Conservation (phyloP, 2,113 vertebrate genomes). For the Corythornis cristatus region DNA sequence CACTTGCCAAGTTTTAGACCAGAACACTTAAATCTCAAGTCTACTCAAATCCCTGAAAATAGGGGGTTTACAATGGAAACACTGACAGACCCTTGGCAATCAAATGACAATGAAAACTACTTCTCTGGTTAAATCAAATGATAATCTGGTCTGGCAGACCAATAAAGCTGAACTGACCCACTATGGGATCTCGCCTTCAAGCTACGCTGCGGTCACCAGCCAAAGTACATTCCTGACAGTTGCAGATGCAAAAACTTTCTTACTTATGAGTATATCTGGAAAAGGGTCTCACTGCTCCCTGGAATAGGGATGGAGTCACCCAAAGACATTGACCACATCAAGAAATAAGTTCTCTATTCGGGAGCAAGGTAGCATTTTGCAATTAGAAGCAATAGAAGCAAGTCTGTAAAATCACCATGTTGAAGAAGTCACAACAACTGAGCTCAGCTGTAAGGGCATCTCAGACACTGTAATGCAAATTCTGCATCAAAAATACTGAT, state of each 20-base stretch:
- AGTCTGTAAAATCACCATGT: fast-evolving
- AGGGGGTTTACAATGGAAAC: slow-evolving; percentile 75
- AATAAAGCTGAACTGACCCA: slow-evolving; percentile 26
- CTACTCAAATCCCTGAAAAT: slow-evolving; percentile 74
- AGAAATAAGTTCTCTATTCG: background rate
- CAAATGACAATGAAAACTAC: slow-evolving; percentile 55
- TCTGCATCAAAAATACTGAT: background rate
- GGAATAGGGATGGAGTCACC: background rate
- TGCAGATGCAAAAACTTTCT: background rate
- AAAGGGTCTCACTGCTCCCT: background rate
- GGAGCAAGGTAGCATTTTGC: background rate
- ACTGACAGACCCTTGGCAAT: slow-evolving; percentile 69
- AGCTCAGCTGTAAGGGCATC: background rate
- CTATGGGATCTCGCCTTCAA: background rate
- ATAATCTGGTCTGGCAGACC: slow-evolving; percentile 61
- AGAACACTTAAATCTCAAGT: slow-evolving; percentile 52
- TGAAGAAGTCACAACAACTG: background rate
- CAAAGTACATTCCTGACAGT: background rate
- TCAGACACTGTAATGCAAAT: background rate
- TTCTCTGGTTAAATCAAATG: slow-evolving; percentile 55
- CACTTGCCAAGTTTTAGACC: slow-evolving; percentile 65
- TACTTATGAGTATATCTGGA: background rate
- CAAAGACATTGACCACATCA: background rate
- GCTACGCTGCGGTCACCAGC: background rate
- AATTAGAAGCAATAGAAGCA: background rate